A percentile compares a stretch with the other conserved stretches of the same genome.
Evolutionary conservation across 1,140 invertebrate species (phyloP).

Genomic region (Venustaconcha ellipsiformis): DNA sequence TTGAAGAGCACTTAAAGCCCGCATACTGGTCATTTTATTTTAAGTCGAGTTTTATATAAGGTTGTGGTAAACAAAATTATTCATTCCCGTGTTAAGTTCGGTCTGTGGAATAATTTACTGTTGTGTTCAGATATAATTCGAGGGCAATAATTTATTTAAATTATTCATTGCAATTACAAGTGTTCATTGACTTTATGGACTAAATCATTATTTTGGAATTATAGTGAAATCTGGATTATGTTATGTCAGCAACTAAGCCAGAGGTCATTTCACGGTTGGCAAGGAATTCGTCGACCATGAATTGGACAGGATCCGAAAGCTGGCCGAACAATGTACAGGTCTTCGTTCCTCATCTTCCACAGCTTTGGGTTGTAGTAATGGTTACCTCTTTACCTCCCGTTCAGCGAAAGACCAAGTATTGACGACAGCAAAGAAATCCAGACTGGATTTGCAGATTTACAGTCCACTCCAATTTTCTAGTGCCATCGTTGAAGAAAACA

Average conservation of each 20-base stretch:
- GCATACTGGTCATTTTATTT: no score
- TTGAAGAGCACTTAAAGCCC: no score
- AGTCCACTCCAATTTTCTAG: conserved; percentile 84
- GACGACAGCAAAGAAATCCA: conserved; percentile 91
- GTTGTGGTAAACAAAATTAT: no score
- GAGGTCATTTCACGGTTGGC: conserved; percentile 92
- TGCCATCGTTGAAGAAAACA: conserved; percentile 69
- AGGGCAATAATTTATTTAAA: no score
- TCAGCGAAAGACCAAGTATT: conserved; percentile 89
- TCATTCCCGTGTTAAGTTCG: no score
- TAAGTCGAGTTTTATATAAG: no score
- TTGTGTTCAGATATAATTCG: no score
- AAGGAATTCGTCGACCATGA: conserved; percentile 80
- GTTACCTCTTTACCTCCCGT: conserved; percentile 90
- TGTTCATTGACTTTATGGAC: no score
- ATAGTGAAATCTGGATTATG: conserved; percentile 76
- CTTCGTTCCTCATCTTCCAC: conserved; percentile 71
- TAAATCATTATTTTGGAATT: no score
- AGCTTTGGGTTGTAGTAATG: conserved; percentile 79
- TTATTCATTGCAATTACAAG: no score
- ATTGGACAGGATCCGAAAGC: not conserved
- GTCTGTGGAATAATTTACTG: no score
- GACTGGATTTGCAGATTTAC: conserved; percentile 90
- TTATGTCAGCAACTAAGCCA: conserved; percentile 74
- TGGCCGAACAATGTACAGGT: conserved; percentile 36